These are phyloP conservation scores for Phenganax marumi DNA, from an alignment of 92 coral and sea anemone genomes.

Conservation along the genomic window DNA sequence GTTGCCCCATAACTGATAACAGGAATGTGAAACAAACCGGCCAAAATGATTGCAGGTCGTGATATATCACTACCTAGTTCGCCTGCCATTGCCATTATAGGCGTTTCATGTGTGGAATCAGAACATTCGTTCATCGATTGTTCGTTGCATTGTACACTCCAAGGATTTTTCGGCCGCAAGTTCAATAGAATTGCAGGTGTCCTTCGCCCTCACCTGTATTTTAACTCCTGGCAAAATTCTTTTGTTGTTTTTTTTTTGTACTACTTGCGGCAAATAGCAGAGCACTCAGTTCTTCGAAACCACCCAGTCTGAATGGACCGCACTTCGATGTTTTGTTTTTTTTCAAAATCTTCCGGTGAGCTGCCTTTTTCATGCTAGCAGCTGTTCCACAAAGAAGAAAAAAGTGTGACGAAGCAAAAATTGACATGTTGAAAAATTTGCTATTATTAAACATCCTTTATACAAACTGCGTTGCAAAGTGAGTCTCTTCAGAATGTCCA, in stretches of 20 bases:
- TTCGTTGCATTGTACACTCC: slow-evolving; percentile 66
- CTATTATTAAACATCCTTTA: neutral
- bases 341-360: slow-evolving; percentile 13
- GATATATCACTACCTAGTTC: slow-evolving; percentile 25
- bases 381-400: neutral
- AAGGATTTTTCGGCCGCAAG: slow-evolving; percentile 72
- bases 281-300: slow-evolving; percentile 72
- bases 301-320: slow-evolving; percentile 68
- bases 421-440: neutral
- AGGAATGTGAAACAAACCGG: slow-evolving; percentile 26
- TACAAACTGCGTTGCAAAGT: neutral
- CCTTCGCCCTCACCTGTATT: slow-evolving; percentile 71
- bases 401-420: neutral
- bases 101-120: neutral
- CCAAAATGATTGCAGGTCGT: slow-evolving; percentile 24
- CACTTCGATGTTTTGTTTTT: slow-evolving; percentile 52
- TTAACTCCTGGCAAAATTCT: slow-evolving; percentile 71
- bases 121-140: neutral
- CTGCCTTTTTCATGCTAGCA: neutral
- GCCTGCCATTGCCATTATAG: slow-evolving; percentile 1
- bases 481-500: too few species aligned
- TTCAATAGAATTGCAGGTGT: slow-evolving; percentile 77
- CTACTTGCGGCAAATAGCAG: slow-evolving; percentile 75
- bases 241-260: slow-evolving; percentile 60
- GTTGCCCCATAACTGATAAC: slow-evolving; percentile 35